These are phyloP conservation scores for Pedionomus torquatus DNA, from an alignment of 2,113 vertebrate genomes.

Conservation along the genomic window DNA sequence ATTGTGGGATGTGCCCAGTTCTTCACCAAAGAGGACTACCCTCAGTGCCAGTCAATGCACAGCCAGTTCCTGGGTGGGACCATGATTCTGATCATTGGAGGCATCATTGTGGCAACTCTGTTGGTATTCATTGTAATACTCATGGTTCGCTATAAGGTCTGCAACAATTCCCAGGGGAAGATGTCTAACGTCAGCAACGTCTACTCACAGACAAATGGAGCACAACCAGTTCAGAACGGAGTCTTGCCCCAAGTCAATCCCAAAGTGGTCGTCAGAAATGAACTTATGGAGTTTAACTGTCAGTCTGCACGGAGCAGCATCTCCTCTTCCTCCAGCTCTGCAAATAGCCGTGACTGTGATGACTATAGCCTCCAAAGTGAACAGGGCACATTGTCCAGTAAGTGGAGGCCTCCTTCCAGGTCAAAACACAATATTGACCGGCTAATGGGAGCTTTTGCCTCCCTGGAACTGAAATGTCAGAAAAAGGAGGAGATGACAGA, in stretches of 20 bases:
- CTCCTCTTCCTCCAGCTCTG: slow-evolving; percentile 87
- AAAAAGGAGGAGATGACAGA: slow-evolving; percentile 80
- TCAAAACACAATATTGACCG: slow-evolving; percentile 88
- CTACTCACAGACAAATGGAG: slow-evolving; percentile 92
- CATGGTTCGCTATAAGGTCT: slow-evolving; percentile 95
- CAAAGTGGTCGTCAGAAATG: slow-evolving; percentile 87
- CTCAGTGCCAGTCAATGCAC: slow-evolving; percentile 92
- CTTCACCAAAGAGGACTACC: slow-evolving; percentile 90
- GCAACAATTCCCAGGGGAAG: slow-evolving; percentile 83
- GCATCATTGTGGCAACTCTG: slow-evolving; percentile 93
- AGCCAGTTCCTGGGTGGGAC: slow-evolving; percentile 94
- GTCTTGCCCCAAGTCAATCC: slow-evolving; percentile 79
- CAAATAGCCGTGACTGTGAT: slow-evolving; percentile 82
- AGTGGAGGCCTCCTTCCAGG: slow-evolving; percentile 86
- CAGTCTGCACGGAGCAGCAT: slow-evolving; percentile 87
- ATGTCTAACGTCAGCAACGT: slow-evolving; percentile 86
- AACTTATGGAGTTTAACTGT: slow-evolving; percentile 89
- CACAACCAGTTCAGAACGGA: slow-evolving; percentile 82
- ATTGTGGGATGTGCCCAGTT: slow-evolving; percentile 95
- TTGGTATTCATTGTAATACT: slow-evolving; percentile 95
- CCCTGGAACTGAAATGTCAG: slow-evolving; percentile 91
- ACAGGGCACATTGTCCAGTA: slow-evolving; percentile 84
- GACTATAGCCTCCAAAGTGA: slow-evolving; percentile 82
- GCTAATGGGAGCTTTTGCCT: slow-evolving; percentile 93
- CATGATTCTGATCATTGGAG: slow-evolving; percentile 96